Evolutionary conservation across 2,888 invertebrate genomes (phyloP), one percentile per base, ranked within the genome.

Genomic region (Nipponacmea schrenckii): DNA sequence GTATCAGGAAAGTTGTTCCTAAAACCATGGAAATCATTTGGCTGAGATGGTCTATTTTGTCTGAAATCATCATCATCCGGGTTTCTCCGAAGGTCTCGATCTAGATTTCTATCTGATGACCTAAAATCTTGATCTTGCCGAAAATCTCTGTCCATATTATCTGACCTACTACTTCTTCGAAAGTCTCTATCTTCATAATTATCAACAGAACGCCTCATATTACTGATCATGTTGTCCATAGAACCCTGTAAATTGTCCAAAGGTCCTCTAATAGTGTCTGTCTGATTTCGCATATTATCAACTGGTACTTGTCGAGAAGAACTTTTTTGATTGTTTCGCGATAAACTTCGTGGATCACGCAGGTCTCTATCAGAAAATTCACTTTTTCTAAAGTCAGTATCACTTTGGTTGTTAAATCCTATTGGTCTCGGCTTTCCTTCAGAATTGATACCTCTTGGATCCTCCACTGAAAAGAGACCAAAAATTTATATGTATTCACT

Each of bases 1-100:
- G 26, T 39, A 62, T 68, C 56, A 17, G 56, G 56, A 17, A 39
- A 68, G 31, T 68, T 50, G 17, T 68, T 56, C 10, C 31, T 17
- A 17, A 27, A n/a, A 20, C 68, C 56, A 39, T 24, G 44, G n/a
- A 50, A 56, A 14, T 56, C 56, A 56, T 68, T 56, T 31, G 27
- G 68, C 20, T 68, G 50, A 26, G 31, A 31, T 26, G 12, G 39
- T 27, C 68, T n/a, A 20, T 27, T 27, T 27, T 50, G 27, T 27
- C 45, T 20, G 31, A 27, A 50, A 31, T 44, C 68, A 10, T 15
- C 56, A 48, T 50, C 67, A 0, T 39, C 10, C 10, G 4, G 39
- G 39, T 39, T 39, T 39, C 66, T n/a, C 2, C 66, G 17, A 4
- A 39, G 10, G 12, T 39, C 26, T 26, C n/a, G 27, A 46, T 45